Conservation (phyloP, 2,888 invertebrate species). For the Rutpela maculata region DNA sequence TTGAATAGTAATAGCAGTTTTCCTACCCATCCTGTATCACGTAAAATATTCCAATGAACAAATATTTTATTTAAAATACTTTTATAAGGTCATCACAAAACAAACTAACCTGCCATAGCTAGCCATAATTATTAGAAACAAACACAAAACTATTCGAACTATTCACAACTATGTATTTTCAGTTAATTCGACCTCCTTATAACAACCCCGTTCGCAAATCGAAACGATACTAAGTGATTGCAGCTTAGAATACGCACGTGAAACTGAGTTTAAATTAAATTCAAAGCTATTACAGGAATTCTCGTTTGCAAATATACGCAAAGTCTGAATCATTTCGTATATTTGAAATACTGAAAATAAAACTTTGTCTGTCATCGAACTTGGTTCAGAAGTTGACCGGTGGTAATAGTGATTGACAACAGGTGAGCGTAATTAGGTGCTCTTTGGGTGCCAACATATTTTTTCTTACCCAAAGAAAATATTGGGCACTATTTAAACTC, state of each 20-base stretch:
- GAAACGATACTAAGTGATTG: constrained; percentile 21
- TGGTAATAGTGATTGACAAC: constrained; percentile 29
- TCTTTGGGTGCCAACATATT: constrained; percentile 27
- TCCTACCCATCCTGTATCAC: neutral
- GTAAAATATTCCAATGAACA: neutral
- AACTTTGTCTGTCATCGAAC: constrained; percentile 38
- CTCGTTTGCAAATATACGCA: constrained; percentile 32
- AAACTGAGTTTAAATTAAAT: constrained; percentile 10
- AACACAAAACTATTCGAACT: constrained; percentile 25
- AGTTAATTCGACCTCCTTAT: neutral
- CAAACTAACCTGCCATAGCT: constrained; percentile 30
- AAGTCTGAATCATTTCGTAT: constrained; percentile 30
- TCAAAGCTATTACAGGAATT: constrained; percentile 24
- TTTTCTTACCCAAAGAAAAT: neutral
- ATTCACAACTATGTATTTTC: neutral
- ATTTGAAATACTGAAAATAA: constrained; percentile 34
- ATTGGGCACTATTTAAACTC: no score
- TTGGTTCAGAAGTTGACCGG: neutral
- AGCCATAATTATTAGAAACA: constrained; percentile 22
- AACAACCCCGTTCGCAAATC: constrained; percentile 33
- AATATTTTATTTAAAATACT: constrained; percentile 9
- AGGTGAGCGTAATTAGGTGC: constrained; percentile 25
- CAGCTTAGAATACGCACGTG: constrained; percentile 12
- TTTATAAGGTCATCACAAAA: constrained; percentile 19
- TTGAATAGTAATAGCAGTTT: no score